Evolutionary conservation across 1,140 invertebrate species (phyloP), one percentile per base, ranked within the genome.

Genomic region (Trissolcus basalis): DNA sequence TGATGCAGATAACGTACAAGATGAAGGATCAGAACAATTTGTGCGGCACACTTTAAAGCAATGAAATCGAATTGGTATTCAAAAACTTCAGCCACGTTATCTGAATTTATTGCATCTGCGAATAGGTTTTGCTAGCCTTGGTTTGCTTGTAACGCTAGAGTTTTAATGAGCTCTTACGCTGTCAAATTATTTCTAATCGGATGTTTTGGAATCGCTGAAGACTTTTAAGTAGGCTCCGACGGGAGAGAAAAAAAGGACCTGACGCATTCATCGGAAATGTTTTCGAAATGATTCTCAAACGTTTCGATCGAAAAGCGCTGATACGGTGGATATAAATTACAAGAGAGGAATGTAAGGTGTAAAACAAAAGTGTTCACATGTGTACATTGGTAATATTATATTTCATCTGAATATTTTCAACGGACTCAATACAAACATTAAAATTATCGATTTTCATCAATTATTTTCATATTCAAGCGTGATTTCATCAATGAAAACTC

Each of bases 21-120:
- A 75, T 74, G 61, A 75, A 78, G 67, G 69, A 80, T 80, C 68
- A 58, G 64, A 67, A 76, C 74, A 76, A 78, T 79, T 63, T 55
- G 45, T 64, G 60, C 70, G 71, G 53, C 55, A 65, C 55, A 65
- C 71, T 71, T 71, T 71, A 61, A 58, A 74, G 45, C 41, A 49
- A 44, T 41, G 59, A 45, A 76, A 50, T 36, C 10, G 47, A 15
- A 68, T 75, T 71, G 70, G 60, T 72, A 69, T 78, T 73, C 68
- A 63, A 56, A 72, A 75, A 60, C 9, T 27, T 36, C 10, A 55
- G 14, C 36, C 44, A 55, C 35, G 54, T 65, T 75, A 67, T 58
- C 68, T 64, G 50, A 72, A 79, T 68, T 72, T 79, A 68, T 79
- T 72, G 45, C 68, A 44, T 61, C 44, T 11, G 32, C 56, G 19